phyloP scores from a whole-genome alignment of 2,888 invertebrate species.

The Athalia cordata region DNA sequence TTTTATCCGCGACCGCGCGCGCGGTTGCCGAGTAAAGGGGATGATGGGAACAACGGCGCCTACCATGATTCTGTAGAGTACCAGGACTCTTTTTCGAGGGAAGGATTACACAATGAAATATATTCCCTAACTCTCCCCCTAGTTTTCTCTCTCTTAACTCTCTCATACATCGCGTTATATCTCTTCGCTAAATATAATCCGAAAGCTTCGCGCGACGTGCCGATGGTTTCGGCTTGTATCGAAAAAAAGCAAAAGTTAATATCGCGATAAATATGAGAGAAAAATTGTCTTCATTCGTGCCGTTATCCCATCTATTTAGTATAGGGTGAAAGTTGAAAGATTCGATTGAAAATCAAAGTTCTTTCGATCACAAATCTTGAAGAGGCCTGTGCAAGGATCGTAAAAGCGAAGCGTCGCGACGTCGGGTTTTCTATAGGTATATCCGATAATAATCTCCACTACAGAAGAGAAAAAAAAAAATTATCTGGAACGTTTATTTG shows the following conservation, averaged over 20 bases:
- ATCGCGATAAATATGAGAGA: background rate
- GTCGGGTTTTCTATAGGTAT: background rate
- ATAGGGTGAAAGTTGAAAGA: background rate
- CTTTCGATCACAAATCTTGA: background rate
- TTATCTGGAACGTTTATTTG: too few species aligned
- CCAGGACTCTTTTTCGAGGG: slow-evolving; percentile 54
- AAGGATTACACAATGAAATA: slow-evolving; percentile 72
- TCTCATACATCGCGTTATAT: slow-evolving; percentile 7
- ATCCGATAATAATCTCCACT: background rate
- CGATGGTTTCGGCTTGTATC: background rate
- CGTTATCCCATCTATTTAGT: background rate
- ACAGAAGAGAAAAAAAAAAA: background rate
- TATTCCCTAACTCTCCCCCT: slow-evolving; percentile 58
- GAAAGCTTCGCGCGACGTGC: background rate
- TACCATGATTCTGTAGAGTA: too few species aligned
- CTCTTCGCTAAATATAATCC: slow-evolving; percentile 37
- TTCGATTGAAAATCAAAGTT: slow-evolving; percentile 26
- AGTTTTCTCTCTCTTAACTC: slow-evolving; percentile 5
- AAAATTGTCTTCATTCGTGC: slow-evolving; percentile 11
- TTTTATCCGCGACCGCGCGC: too few species aligned
- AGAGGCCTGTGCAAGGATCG: background rate
- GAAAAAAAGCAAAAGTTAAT: background rate
- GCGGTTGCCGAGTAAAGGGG: too few species aligned
- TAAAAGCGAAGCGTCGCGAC: too few species aligned
- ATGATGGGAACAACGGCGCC: too few species aligned